Base-by-base conservation (phyloP, 2,888 invertebrate species). In the Parasteatoda lunata region DNA sequence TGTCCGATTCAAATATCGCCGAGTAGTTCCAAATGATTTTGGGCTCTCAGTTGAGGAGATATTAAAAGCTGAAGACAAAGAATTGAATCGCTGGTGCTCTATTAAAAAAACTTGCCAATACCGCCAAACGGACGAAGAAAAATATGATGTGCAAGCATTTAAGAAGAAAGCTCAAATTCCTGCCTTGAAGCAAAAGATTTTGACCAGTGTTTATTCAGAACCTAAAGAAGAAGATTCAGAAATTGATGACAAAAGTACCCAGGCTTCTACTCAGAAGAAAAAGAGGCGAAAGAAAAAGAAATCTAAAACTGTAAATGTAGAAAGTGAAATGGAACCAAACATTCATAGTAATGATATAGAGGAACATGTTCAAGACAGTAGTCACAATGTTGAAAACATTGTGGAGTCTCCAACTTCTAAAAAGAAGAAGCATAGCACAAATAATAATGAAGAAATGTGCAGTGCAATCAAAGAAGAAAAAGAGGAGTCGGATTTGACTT, bases 71-170 rank as follows among this genome's bases (percentile, higher is more conserved):
- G 96, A 97, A 91, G 99, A 99, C 92, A 95, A 94, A 90, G 98
- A 99, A 92, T 93, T 99, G 8, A 99, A 99, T 90, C 95, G 95
- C 90, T 99, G 99, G 99, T 97, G 96, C 90, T 97, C 98, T 0
- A 92, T 98, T 5, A 98, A 97, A 92, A 97, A 95, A 92, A 94
- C 97, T 0, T 94, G 95, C n/a, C 95, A 95, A 91, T 94, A 95
- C 90, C 91, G 92, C 52, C 94, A 96, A 0, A 95, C 95, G 5
- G 93, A 95, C 81, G 94, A 95, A 13, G 98, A 99, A 92, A 93
- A 93, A 89, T 95, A 95, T 82, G 98, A 98, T 88, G 94, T 95
- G 11, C 94, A 94, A 87, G 94, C 95, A 0, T 99, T 95, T 92
- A 92, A 93, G 89, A 94, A 94, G 90, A 97, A 96, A 91, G 95